A percentile compares a stretch with the other conserved stretches of the same genome.
Evolutionary conservation across 2,113 vertebrate species (phyloP).

Genomic region (Felis catus): F.catus_Fca126_mat1.0 CM031419.1:34185501-34186000

Average conservation of each 20-base stretch:
- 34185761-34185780: slow-evolving; percentile 56
- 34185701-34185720: not conserved
- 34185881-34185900: not conserved
- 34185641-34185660: not conserved
- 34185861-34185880: not conserved
- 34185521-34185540: not conserved
- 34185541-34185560: not conserved
- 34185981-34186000: slow-evolving; percentile 50
- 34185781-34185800: slow-evolving; percentile 35
- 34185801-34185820: not conserved
- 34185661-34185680: not conserved
- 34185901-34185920: not conserved
- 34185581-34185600: not conserved
- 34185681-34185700: not conserved
- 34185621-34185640: not conserved
- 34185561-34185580: not conserved
- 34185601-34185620: not conserved
- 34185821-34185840: not conserved
- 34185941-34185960: not conserved
- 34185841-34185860: not conserved
- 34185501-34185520: not conserved
- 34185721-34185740: not conserved
- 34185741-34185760: not conserved
- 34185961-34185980: not conserved
- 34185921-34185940: not conserved